Evolutionary conservation across 2,797 vertebrate species (phyloP), one percentile per base, ranked within the genome.

Genomic region (Chelmon rostratus): DNA sequence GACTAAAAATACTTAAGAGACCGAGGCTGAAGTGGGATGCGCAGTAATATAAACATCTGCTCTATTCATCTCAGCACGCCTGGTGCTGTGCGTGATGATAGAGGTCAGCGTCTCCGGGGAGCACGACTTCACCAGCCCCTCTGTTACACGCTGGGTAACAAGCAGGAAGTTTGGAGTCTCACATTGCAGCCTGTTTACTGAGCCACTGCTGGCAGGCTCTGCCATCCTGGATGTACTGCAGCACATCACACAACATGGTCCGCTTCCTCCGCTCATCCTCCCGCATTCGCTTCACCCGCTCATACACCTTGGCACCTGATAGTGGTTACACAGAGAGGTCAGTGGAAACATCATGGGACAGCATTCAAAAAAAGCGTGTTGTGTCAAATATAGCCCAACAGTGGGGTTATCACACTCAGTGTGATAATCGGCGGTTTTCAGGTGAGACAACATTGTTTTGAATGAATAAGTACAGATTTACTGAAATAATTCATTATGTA

Each of bases 151-250:
- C 63, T 47, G 71, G 61, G 67, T 76, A 76, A 79, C 65, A 40
- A 69, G 57, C 44, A 50, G 71, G 75, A 76, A 84, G 58, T 1
- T 42, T 49, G 44, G 68, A 78, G 62, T 31, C 96, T 88, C 87
- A 99, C 98, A 99, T 97, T 73, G 98, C 97, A 2, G 98, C 98
- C 88, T 99, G 98, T 70, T 98, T 97, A 83, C 97, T 97, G 82
- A 99, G 97, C 98, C 98, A 99, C 95, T 99, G 98, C 92, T 99
- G 98, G 92, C 98, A 99, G 57, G 98, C 97, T 0, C 95, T 96
- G 77, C 97, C 95, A 70, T 99, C 98, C 86, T 99, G 97, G 93
- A 99, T 97, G 91, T 98, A 99, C 94, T 99, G 98, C 73, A 99
- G 96, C 66, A 99, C 96, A 19, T 99, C 98, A 0, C 96, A 97